These are phyloP conservation scores for Actias luna DNA, from an alignment of 2,888 invertebrate genomes.

Conservation along the genomic window DNA sequence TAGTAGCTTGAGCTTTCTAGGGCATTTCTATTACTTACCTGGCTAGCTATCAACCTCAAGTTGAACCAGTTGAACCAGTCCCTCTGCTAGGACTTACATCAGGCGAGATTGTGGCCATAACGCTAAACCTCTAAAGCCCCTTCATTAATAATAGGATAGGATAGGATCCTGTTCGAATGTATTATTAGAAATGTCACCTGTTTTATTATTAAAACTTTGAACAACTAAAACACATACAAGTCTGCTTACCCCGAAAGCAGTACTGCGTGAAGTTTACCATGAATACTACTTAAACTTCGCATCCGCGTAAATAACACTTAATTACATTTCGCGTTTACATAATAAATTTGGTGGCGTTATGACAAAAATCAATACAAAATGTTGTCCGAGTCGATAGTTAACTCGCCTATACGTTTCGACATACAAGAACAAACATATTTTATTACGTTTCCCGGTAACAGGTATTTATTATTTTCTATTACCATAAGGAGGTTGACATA, in stretches of 20 bases:
- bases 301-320: constrained; percentile 25
- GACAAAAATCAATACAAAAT: constrained; percentile 63
- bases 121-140: too few relatives aligned
- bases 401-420: background rate
- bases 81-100: too few relatives aligned
- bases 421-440: background rate
- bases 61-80: too few relatives aligned
- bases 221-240: background rate
- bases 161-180: too few relatives aligned
- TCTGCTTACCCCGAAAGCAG: background rate
- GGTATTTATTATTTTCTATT: constrained; percentile 36
- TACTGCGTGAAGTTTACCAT: background rate
- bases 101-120: too few relatives aligned
- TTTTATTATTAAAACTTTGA: background rate
- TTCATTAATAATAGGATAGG: too few relatives aligned
- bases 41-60: too few relatives aligned
- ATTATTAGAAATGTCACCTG: too few relatives aligned
- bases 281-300: constrained; percentile 3
- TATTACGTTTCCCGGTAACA: constrained; percentile 1
- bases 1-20: too few relatives aligned
- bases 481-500: constrained; percentile 58
- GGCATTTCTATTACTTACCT: too few relatives aligned
- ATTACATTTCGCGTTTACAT: constrained; percentile 53
- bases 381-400: background rate
- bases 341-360: constrained; percentile 61